Percentiles rank a stretch among this genome's conserved stretches.
Evolutionary conservation across 2,888 invertebrate species (phyloP).

Genomic region (Lasioglossum figueresi): DNA sequence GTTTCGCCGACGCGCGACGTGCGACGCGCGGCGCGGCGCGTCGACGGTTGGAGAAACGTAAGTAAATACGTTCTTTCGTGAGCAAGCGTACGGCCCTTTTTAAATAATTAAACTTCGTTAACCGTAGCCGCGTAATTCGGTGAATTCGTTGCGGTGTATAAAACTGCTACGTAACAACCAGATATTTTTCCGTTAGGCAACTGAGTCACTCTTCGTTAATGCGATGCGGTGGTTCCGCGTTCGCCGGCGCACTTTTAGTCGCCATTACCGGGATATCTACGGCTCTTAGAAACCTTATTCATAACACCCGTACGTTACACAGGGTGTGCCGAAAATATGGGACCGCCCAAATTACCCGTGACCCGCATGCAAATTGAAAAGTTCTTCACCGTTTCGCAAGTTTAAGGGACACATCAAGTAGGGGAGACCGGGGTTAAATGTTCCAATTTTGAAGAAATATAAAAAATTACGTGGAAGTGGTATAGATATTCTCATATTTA

Average conservation of each 20-base stretch:
- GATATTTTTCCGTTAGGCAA: constrained; percentile 10
- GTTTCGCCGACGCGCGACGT: neutral
- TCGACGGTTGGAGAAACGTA: constrained; percentile 9
- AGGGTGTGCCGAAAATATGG: neutral
- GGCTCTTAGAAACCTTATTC: neutral
- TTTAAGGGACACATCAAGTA: neutral
- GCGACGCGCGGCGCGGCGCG: neutral
- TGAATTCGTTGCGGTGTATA: constrained; percentile 12
- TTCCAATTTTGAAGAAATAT: too few species aligned
- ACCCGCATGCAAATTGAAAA: neutral
- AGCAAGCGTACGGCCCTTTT: constrained; percentile 1
- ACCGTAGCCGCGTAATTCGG: neutral
- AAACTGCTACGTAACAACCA: constrained; percentile 3
- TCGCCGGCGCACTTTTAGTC: neutral
- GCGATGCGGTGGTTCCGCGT: neutral
- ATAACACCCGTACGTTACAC: neutral
- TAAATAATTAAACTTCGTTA: constrained; percentile 36
- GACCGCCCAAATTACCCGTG: neutral
- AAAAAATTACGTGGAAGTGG: too few species aligned
- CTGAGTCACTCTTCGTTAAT: constrained; percentile 6
- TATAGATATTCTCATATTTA: too few species aligned
- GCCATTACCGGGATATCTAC: neutral
- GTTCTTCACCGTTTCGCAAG: neutral
- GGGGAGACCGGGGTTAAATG: too few species aligned
- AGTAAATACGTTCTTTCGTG: constrained; percentile 25